Percentiles rank a stretch among this genome's conserved stretches.
Evolutionary conservation across 2,797 vertebrate species (phyloP).

Genomic region (Anolis apletophallus): DNA sequence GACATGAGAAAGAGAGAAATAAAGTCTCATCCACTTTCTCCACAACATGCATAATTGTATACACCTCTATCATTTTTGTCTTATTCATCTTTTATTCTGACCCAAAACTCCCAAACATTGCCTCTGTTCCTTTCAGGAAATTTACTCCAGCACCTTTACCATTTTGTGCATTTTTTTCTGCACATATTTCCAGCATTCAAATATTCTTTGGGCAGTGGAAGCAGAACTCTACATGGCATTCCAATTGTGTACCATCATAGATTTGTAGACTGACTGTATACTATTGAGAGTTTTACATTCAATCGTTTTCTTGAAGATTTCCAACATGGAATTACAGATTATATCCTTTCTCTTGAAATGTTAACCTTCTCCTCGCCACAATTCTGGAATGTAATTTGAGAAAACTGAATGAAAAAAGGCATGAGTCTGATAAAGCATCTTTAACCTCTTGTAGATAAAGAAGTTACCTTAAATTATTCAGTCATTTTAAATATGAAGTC

Average conservation of each 20-base stretch:
- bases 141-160: neutral
- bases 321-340: neutral
- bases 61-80: neutral
- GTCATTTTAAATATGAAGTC: conserved; percentile 3
- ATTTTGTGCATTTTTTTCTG: neutral
- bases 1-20: too few species aligned
- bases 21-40: too few species aligned
- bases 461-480: neutral
- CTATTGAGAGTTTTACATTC: neutral
- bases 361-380: neutral
- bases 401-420: neutral
- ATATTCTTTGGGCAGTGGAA: neutral
- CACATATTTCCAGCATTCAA: neutral
- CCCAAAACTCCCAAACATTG: neutral
- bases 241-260: neutral
- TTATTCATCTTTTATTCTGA: neutral
- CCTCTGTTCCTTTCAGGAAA: neutral
- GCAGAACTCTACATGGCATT: too few species aligned
- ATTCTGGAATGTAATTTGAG: neutral
- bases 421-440: neutral
- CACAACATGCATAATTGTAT: neutral
- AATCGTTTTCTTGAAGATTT: neutral
- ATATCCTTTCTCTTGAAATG: neutral
- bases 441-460: conserved; percentile 11
- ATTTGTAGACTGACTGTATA: neutral